These are phyloP conservation scores for Eidolon helvum DNA, from an alignment of 2,113 vertebrate genomes.

Conservation along the genomic window DNA sequence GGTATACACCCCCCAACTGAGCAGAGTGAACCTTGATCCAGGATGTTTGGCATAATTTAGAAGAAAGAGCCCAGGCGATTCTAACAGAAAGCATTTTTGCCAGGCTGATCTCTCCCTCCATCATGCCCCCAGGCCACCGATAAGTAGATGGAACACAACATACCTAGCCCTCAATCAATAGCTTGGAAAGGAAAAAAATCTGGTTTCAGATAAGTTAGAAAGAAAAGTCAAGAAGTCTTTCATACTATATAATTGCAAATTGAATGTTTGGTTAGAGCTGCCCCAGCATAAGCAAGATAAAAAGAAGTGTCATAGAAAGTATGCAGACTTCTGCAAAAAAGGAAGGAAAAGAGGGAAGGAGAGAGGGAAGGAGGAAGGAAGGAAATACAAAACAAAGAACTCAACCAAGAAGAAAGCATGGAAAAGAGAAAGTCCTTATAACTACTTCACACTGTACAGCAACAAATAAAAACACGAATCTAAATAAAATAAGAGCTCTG, in stretches of 20 bases:
- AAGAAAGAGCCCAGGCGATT: neutral
- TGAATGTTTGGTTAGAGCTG: neutral
- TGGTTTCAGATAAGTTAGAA: neutral
- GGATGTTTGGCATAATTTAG: neutral
- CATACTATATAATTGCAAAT: neutral
- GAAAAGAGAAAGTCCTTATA: neutral
- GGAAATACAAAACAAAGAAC: neutral
- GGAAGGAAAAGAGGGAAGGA: too few species aligned
- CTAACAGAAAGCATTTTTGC: neutral
- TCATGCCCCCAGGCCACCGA: neutral
- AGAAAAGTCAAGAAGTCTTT: neutral
- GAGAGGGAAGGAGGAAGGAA: too few species aligned
- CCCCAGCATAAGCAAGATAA: neutral
- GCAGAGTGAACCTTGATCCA: neutral
- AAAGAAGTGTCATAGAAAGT: neutral
- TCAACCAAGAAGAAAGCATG: constrained; percentile 1
- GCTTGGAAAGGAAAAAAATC: neutral
- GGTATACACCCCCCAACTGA: neutral
- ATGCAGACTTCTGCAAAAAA: neutral
- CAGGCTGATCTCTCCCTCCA: neutral
- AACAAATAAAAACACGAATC: constrained; percentile 6
- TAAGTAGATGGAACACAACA: neutral
- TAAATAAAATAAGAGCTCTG: neutral
- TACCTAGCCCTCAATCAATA: neutral
- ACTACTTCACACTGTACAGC: neutral